Evolutionary conservation across 2,113 vertebrate genomes (phyloP).

Genomic region (Rhombomys opimus): DNA sequence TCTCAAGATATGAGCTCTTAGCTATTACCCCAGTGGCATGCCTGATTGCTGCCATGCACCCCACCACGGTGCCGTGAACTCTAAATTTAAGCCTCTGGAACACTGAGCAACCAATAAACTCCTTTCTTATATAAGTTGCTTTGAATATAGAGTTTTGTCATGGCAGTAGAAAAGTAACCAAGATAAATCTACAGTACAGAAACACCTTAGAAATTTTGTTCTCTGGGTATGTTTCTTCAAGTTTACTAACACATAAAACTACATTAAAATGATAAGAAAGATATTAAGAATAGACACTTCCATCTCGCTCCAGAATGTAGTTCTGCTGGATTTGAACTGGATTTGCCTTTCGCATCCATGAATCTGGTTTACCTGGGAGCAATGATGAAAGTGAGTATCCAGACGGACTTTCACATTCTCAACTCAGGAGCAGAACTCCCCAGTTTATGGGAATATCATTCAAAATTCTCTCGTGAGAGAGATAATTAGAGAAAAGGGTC

Average conservation of each 20-base stretch:
- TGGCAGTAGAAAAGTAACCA: neutral
- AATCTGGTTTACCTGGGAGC: neutral
- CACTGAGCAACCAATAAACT: neutral
- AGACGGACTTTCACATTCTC: neutral
- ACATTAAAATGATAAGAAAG: slow-evolving; percentile 11
- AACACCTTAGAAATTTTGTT: neutral
- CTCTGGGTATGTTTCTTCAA: neutral
- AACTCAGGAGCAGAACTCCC: neutral
- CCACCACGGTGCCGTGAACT: neutral
- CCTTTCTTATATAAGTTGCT: neutral
- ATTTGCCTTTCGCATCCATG: neutral
- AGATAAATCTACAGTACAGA: neutral
- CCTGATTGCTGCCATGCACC: neutral
- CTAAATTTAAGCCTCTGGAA: neutral
- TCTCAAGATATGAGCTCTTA: neutral
- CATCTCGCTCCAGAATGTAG: neutral
- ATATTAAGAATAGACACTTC: slow-evolving; percentile 16
- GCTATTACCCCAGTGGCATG: neutral
- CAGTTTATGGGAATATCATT: neutral
- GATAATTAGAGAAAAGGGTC: neutral
- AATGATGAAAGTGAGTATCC: neutral
- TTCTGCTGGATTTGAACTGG: neutral
- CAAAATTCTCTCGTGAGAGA: neutral
- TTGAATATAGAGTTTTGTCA: neutral
- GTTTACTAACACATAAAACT: slow-evolving; percentile 19